A percentile compares a stretch with the other conserved stretches of the same genome.
Conservation (phyloP, 2,797 vertebrate genomes). For the Percopsis omiscomaycus region DNA sequence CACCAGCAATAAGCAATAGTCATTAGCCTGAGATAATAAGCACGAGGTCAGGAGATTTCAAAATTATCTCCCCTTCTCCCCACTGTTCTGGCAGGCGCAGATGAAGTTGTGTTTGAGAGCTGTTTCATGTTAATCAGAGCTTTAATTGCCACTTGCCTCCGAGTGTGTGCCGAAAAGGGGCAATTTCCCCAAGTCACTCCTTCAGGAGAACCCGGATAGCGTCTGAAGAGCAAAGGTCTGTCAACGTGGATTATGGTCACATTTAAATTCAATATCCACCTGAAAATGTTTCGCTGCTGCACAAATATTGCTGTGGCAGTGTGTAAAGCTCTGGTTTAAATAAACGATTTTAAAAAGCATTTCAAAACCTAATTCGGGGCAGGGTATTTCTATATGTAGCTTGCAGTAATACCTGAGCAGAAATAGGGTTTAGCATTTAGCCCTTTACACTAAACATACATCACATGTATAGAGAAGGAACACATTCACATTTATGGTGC, state of each 20-base stretch:
- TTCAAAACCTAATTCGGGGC: too few relatives aligned
- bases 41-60: conserved; percentile 75
- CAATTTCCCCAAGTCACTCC: conserved; percentile 70
- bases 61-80: conserved; percentile 71
- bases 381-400: too few relatives aligned
- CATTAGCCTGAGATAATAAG: conserved; percentile 77
- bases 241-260: conserved; percentile 44
- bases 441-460: neutral
- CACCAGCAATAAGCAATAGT: conserved; percentile 54
- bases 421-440: too few relatives aligned
- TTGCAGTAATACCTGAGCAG: too few relatives aligned
- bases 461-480: too few relatives aligned
- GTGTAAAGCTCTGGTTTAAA: too few relatives aligned
- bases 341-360: too few relatives aligned
- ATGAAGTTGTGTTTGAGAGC: conserved; percentile 74
- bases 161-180: conserved; percentile 74
- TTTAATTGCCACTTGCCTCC: conserved; percentile 79
- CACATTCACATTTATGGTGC: too few relatives aligned
- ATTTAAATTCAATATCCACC: neutral
- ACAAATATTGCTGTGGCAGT: too few relatives aligned
- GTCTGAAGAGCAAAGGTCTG: conserved; percentile 51
- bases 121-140: conserved; percentile 75
- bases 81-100: conserved; percentile 66
- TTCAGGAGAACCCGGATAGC: conserved; percentile 68
- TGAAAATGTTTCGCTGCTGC: neutral